Evolutionary conservation across 2,888 invertebrate genomes (phyloP).

Genomic region (Tholera decimalis): DNA sequence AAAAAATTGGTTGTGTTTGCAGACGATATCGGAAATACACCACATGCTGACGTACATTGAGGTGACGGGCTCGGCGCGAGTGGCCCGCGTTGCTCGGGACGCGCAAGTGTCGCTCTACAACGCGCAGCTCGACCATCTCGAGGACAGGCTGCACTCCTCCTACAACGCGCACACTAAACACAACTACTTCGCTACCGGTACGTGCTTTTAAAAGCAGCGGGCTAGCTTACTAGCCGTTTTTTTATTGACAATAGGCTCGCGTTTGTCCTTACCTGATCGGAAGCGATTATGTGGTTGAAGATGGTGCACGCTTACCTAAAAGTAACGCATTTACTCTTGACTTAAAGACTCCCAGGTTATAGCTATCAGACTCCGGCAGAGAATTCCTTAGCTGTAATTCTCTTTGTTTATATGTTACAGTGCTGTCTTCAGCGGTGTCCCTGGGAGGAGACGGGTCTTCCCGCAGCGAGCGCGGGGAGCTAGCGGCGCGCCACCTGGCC

Average conservation of each 20-base stretch:
- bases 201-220: slow-evolving; percentile 72
- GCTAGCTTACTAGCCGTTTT: no score
- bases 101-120: slow-evolving; percentile 80
- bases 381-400: no score
- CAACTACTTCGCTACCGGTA: slow-evolving; percentile 56
- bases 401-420: no score
- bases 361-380: no score
- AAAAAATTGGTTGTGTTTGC: slow-evolving; percentile 7
- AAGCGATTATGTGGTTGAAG: no score
- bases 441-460: slow-evolving; percentile 74
- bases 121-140: slow-evolving; percentile 90
- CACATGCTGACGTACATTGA: slow-evolving; percentile 90
- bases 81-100: slow-evolving; percentile 64
- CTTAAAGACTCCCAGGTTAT: no score
- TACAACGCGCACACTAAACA: slow-evolving; percentile 70
- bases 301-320: no score
- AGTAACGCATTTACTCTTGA: no score
- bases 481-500: slow-evolving; percentile 89
- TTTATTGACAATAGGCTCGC: no score
- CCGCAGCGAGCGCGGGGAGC: slow-evolving; percentile 81
- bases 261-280: no score
- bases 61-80: slow-evolving; percentile 71
- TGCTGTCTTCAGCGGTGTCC: slow-evolving; percentile 81
- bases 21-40: slow-evolving; percentile 91
- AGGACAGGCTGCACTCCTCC: slow-evolving; percentile 76